Evolutionary conservation across 2,888 invertebrate species (phyloP).

Genomic region (Pristionchus japonicus): DNA sequence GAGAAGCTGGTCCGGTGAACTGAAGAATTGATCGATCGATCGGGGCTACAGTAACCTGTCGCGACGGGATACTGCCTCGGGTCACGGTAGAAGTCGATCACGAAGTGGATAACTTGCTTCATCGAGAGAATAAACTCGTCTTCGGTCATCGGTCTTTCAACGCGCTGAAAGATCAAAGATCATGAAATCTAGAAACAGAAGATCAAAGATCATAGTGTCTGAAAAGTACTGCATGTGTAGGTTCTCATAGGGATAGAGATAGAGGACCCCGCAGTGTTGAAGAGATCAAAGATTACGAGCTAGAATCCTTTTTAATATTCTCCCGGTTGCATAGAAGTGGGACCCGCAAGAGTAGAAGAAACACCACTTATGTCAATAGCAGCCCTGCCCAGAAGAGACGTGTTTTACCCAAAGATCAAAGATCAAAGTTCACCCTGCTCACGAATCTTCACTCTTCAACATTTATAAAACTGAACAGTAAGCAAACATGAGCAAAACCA

Average conservation of each 20-base stretch:
- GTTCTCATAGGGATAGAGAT: no score
- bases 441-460: not conserved
- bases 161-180: conserved; percentile 28
- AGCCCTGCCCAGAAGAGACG: no score
- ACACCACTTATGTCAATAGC: no score
- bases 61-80: conserved; percentile 32
- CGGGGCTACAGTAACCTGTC: not conserved
- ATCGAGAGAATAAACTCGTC: not conserved
- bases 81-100: conserved; percentile 10
- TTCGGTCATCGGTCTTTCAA: conserved; percentile 25
- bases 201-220: not conserved
- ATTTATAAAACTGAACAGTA: conserved; percentile 3
- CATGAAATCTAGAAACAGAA: not conserved
- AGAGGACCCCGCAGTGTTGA: no score
- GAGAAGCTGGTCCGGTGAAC: no score
- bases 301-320: no score
- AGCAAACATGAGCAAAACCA: conserved; percentile 9
- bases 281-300: no score
- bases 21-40: not conserved
- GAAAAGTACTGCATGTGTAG: no score
- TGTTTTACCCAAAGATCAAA: not conserved
- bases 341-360: no score
- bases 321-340: no score
- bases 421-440: not conserved
- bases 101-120: conserved; percentile 29